Evolutionary conservation across 35 echinoderm and acorn worm species (phyloP).

Genomic region (Ophiothrix spiculata): DNA sequence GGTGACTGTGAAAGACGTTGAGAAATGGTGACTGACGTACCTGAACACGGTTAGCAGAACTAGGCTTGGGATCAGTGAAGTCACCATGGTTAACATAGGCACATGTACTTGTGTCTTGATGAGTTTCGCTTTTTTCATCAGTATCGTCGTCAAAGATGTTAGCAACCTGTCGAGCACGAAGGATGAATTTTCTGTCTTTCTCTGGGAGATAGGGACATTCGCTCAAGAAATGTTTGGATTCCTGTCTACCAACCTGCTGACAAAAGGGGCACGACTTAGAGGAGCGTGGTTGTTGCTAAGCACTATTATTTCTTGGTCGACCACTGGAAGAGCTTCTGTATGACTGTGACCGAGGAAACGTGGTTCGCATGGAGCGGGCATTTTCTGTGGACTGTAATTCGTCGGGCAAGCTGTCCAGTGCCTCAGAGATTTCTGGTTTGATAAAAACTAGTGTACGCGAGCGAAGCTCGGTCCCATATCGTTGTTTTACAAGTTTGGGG

Average conservation of each 20-base stretch:
- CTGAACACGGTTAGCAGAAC: conserved; percentile 9
- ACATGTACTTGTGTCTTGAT: not conserved
- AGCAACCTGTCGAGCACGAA: conserved; percentile 34
- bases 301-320: not conserved
- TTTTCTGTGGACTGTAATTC: conserved; percentile 7
- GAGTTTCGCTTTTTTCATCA: not conserved
- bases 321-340: not conserved
- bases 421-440: too few species aligned
- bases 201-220: conserved; percentile 44
- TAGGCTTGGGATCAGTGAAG: not conserved
- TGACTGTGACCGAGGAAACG: not conserved
- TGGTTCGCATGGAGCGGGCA: not conserved
- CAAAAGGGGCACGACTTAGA: conserved; percentile 23
- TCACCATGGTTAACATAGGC: not conserved
- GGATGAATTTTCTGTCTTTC: conserved; percentile 23
- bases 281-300: not conserved
- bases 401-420: too few species aligned
- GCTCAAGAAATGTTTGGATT: conserved; percentile 44
- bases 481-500: not conserved
- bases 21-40: conserved; percentile 38
- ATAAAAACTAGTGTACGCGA: not conserved
- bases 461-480: not conserved
- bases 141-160: conserved; percentile 20
- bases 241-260: conserved; percentile 33
- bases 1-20: conserved; percentile 27